phyloP scores from a whole-genome alignment of 2,113 vertebrate genomes.

The Bubo scandiacus region DNA sequence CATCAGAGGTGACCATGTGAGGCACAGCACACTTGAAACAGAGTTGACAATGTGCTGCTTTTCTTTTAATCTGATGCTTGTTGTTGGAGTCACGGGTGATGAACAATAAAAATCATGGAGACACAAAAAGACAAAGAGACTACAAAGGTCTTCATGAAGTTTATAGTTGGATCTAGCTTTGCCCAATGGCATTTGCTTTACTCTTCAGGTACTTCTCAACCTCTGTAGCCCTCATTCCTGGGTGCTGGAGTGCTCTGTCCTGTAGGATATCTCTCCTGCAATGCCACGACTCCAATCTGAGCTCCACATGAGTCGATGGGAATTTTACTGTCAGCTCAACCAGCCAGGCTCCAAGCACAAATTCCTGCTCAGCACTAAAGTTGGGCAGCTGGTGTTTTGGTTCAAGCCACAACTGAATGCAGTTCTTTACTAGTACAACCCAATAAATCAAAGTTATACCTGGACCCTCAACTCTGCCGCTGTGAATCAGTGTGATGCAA shows the following conservation, averaged over 20 bases:
- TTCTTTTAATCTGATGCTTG: background rate
- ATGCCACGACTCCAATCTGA: background rate
- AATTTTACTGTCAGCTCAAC: background rate
- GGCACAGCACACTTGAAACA: background rate
- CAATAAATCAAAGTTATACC: background rate
- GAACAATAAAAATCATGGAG: background rate
- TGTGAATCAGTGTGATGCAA: background rate
- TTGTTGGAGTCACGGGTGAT: background rate
- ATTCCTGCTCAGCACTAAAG: background rate
- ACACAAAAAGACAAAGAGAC: background rate
- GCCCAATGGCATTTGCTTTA: background rate
- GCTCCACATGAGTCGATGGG: background rate
- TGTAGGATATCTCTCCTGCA: rapidly evolving
- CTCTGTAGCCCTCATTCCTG: background rate
- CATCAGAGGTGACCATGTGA: background rate
- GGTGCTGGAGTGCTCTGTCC: background rate
- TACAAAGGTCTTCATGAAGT: background rate
- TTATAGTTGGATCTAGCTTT: background rate
- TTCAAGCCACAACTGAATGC: background rate
- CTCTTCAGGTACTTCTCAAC: background rate
- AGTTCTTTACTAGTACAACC: background rate
- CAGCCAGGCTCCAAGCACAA: background rate
- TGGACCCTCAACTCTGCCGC: slow-evolving; percentile 8
- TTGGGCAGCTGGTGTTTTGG: background rate
- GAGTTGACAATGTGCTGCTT: background rate